Conservation (phyloP, 2,797 vertebrate genomes). For the Gobio occitaniae region DNA sequence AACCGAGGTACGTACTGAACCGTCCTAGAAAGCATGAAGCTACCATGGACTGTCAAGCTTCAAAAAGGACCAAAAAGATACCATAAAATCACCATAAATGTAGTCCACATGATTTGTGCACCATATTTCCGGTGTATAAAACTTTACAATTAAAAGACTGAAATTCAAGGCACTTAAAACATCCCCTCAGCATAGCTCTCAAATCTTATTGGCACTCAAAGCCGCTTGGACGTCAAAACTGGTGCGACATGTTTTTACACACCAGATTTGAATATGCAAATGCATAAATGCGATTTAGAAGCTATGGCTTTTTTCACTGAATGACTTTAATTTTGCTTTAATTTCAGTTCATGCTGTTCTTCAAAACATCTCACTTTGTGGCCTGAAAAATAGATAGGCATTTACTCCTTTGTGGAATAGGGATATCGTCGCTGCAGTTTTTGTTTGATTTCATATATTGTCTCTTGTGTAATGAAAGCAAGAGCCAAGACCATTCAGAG, state of each 20-base stretch:
- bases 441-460: background rate
- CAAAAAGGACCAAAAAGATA: background rate
- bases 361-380: background rate
- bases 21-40: background rate
- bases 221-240: background rate
- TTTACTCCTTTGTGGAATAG: background rate
- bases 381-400: background rate
- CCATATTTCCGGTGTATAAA: background rate
- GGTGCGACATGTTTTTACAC: background rate
- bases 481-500: background rate
- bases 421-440: background rate
- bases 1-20: too few relatives aligned
- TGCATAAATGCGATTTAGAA: background rate
- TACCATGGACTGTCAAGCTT: background rate
- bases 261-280: background rate
- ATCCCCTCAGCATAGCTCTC: background rate
- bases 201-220: background rate
- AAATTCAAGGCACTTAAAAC: background rate
- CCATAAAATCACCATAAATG: background rate
- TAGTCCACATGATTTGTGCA: background rate
- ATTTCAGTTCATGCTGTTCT: background rate
- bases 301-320: background rate
- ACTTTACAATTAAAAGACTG: background rate
- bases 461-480: conserved; percentile 2
- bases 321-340: background rate